These are phyloP conservation scores for Onychorhynchus coronatus DNA, from an alignment of 2,113 vertebrate genomes.

Conservation along the genomic window DNA sequence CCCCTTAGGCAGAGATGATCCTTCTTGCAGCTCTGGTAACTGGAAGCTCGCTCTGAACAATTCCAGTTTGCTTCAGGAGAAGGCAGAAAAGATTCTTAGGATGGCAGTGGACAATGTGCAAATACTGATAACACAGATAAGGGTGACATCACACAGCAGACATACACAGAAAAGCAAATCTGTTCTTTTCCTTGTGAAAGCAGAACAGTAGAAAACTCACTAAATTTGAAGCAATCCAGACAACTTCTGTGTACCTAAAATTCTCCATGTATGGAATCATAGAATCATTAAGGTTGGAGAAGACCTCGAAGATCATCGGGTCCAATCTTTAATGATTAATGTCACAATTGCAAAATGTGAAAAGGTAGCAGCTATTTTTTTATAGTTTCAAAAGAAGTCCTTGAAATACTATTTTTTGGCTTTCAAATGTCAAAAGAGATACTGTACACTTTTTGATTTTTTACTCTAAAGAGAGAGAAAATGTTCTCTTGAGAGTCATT, in stretches of 20 bases:
- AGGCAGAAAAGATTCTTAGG: background rate
- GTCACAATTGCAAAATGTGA: background rate
- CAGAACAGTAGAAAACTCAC: background rate
- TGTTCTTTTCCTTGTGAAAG: background rate
- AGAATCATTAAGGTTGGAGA: background rate
- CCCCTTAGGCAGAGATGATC: background rate
- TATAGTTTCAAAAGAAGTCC: background rate
- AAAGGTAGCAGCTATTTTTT: background rate
- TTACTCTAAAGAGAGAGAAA: background rate
- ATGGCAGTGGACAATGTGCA: background rate
- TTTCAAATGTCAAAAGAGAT: background rate
- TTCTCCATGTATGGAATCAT: background rate
- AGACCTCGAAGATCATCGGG: background rate
- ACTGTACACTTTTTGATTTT: background rate
- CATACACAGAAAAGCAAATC: accelerated
- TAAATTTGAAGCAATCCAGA: background rate
- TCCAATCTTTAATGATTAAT: background rate
- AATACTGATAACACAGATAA: background rate
- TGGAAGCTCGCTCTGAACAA: background rate
- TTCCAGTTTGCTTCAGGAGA: background rate
- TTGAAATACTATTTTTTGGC: background rate
- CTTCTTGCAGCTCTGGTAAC: background rate
- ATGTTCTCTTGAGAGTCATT: background rate
- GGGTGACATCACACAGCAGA: accelerated
- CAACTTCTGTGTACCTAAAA: background rate